Evolutionary conservation across 2,113 vertebrate genomes (phyloP), one percentile per base, ranked within the genome.

Genomic region (Falcunculus frontatus): DNA sequence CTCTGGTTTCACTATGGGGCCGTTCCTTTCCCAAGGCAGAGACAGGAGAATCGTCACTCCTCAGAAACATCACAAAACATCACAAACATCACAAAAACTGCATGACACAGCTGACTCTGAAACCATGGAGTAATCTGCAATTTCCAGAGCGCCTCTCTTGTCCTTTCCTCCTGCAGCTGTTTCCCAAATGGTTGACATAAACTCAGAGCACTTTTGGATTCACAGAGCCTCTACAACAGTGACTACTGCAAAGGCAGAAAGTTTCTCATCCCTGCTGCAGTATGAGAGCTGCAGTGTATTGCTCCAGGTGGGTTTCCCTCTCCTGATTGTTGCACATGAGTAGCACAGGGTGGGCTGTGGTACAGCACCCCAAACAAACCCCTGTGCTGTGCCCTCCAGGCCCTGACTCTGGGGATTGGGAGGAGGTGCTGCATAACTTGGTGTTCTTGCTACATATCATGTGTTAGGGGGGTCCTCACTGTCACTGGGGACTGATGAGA

Each of bases 361-460:
- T n/a, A 23, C 42, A 55, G 47, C 35, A 55, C 35, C 14, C 14
- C 11, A 14, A 39, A 39, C 14, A 20, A 44, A 15, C 7, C 14
- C 19, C 12, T 65, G 6, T 29, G 60, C 44, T 59, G 23, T n/a
- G 33, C 26, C 35, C 35, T 14, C 18, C 19, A 17, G 29, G 29
- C 42, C 33, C 23, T 1, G 1, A 44, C 20, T 27, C 68, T 65
- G 33, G 46, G 56, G 16, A 6, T 23, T 18, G 56, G 33, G 30
- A 85, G 26, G 27, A 60, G 46, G 10, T 8, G 26, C 27, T 16
- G 4, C 52, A 53, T 23, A 7, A 72, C 35, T 25, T 60, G 0
- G 3, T 64, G 22, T 26, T 84, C 65, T 56, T 56, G 49, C 27
- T 42, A 22, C 2, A 1, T 13, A 13, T 7, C 1, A 1, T 10